These are phyloP conservation scores for Scaeva pyrastri DNA, from an alignment of 2,888 invertebrate genomes.

Conservation along the genomic window DNA sequence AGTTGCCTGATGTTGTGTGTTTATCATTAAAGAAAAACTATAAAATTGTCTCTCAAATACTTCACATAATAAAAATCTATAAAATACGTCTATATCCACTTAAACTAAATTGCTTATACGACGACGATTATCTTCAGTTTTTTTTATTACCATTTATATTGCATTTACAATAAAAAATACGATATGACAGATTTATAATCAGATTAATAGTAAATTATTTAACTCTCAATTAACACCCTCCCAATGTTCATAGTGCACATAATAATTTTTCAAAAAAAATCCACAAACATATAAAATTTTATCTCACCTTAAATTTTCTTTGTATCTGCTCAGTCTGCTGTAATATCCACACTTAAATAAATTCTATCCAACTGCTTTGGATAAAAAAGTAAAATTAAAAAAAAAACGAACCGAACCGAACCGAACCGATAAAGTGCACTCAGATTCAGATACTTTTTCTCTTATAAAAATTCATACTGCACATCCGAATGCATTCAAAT, in stretches of 20 bases:
- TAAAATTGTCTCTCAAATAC: background rate
- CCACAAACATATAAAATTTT: slow-evolving; percentile 36
- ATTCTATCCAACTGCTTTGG: slow-evolving; percentile 31
- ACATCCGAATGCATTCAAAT: slow-evolving; percentile 71
- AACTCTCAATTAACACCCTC: slow-evolving; percentile 34
- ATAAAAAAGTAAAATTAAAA: too few relatives aligned
- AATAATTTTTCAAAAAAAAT: background rate
- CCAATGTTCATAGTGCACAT: background rate
- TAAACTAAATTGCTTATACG: slow-evolving; percentile 7
- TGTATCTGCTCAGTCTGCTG: slow-evolving; percentile 21
- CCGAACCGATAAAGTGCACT: slow-evolving; percentile 51
- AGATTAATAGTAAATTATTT: slow-evolving; percentile 38
- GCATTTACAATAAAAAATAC: slow-evolving; percentile 14
- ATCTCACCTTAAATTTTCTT: slow-evolving; percentile 61
- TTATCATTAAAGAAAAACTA: background rate
- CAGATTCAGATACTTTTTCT: slow-evolving; percentile 29
- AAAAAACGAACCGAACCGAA: too few relatives aligned
- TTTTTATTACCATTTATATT: slow-evolving; percentile 16
- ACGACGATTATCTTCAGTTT: background rate
- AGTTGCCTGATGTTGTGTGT: too few relatives aligned
- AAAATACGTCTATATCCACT: slow-evolving; percentile 10
- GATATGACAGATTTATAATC: slow-evolving; percentile 33
- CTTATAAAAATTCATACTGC: slow-evolving; percentile 63
- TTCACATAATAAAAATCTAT: background rate
- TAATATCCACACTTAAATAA: slow-evolving; percentile 47